Evolutionary conservation across 2,113 vertebrate species (phyloP).

Genomic region (Anhinga rufa): DNA sequence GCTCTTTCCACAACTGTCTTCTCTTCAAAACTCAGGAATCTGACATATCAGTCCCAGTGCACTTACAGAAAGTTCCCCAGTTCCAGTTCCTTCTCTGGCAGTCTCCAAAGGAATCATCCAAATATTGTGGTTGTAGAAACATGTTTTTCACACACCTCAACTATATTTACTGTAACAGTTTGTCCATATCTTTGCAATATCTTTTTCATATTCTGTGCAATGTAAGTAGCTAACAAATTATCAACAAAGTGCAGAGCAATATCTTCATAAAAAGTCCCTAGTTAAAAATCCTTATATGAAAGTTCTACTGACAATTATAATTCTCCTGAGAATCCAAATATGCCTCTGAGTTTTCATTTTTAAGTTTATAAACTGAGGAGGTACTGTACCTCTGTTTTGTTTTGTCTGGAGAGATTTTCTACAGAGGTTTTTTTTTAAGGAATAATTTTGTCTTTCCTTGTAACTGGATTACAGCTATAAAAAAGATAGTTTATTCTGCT

Average conservation of each 20-base stretch:
- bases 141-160: not conserved
- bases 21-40: not conserved
- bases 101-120: not conserved
- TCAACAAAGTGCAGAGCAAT: not conserved
- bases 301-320: not conserved
- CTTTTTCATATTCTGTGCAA: not conserved
- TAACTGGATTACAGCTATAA: not conserved
- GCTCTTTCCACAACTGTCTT: not conserved
- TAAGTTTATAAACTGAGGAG: not conserved
- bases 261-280: not conserved
- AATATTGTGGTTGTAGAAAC: not conserved
- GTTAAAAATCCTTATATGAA: not conserved
- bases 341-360: not conserved
- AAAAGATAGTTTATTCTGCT: not conserved
- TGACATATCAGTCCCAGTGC: not conserved
- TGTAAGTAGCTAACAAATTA: not conserved
- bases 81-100: not conserved
- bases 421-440: not conserved
- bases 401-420: not conserved
- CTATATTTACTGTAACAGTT: not conserved
- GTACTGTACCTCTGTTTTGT: not conserved
- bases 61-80: not conserved
- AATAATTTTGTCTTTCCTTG: not conserved
- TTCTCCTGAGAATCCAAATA: not conserved
- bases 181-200: not conserved